Evolutionary conservation across 1,140 invertebrate genomes (phyloP).

Genomic region (Hyles vespertilio): DNA sequence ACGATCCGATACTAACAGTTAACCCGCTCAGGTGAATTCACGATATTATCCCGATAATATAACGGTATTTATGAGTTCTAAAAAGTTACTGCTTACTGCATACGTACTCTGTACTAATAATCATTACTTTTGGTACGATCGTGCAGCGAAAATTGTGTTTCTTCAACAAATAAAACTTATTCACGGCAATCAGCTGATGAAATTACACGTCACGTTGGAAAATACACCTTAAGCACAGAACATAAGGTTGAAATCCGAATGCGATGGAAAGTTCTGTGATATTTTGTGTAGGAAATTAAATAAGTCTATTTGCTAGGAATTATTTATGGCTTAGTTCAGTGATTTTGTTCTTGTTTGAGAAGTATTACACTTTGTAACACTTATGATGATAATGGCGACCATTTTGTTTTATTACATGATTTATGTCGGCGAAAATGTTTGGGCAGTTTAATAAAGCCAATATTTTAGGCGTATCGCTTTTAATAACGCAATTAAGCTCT

Average conservation of each 20-base stretch:
- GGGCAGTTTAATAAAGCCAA: too few species aligned
- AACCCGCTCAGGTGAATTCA: not conserved
- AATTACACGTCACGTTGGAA: conserved; percentile 19
- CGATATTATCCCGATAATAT: not conserved
- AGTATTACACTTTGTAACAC: too few species aligned
- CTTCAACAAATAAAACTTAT: conserved; percentile 37
- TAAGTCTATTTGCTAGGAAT: conserved; percentile 4
- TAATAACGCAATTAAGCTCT: too few species aligned
- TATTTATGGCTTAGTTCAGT: conserved; percentile 4
- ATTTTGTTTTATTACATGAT: too few species aligned
- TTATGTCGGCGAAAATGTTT: too few species aligned
- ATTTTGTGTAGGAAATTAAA: conserved; percentile 18
- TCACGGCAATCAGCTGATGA: conserved; percentile 41
- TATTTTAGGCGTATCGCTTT: too few species aligned
- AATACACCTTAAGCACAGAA: conserved; percentile 8
- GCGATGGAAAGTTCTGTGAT: not conserved
- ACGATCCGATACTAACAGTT: too few species aligned
- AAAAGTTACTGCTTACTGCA: conserved; percentile 7
- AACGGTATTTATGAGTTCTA: not conserved
- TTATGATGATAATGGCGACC: too few species aligned
- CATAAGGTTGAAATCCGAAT: conserved; percentile 17
- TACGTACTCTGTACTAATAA: conserved; percentile 9
- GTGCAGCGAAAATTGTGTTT: conserved; percentile 26
- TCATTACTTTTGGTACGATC: conserved; percentile 14
- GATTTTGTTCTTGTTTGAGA: not conserved